Conservation (phyloP, 2,113 vertebrate genomes). For the Leiothrix lutea region DNA sequence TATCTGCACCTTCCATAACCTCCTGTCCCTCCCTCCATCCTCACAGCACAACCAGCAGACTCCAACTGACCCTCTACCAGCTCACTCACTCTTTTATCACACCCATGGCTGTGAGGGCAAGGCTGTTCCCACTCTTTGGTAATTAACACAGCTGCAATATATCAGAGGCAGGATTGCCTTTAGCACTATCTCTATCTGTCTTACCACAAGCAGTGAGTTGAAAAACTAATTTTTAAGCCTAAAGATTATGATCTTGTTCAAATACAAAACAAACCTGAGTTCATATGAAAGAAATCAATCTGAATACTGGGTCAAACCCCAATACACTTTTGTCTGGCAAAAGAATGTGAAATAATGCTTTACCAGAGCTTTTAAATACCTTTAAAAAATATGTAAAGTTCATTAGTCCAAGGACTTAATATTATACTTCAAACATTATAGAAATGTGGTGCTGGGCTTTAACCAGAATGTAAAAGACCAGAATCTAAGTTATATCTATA, state of each 20-base stretch:
- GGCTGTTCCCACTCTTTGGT: no score
- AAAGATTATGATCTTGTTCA: background rate
- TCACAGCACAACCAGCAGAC: no score
- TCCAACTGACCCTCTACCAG: no score
- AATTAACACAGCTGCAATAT: no score
- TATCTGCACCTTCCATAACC: no score
- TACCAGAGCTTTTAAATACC: background rate
- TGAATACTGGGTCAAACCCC: background rate
- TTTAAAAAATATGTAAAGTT: background rate
- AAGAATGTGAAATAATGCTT: background rate
- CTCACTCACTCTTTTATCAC: no score
- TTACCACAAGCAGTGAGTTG: background rate
- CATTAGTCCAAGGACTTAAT: background rate
- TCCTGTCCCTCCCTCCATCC: no score
- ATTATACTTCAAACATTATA: background rate
- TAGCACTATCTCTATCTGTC: no score
- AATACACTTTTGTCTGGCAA: background rate
- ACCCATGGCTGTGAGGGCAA: no score
- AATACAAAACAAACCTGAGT: background rate
- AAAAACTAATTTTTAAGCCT: background rate
- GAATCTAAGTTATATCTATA: background rate
- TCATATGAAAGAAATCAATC: background rate
- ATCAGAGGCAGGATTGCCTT: no score
- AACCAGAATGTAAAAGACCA: background rate
- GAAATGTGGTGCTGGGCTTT: background rate